Evolutionary conservation across 1,140 invertebrate species (phyloP).

Genomic region (Ruditapes philippinarum): DNA sequence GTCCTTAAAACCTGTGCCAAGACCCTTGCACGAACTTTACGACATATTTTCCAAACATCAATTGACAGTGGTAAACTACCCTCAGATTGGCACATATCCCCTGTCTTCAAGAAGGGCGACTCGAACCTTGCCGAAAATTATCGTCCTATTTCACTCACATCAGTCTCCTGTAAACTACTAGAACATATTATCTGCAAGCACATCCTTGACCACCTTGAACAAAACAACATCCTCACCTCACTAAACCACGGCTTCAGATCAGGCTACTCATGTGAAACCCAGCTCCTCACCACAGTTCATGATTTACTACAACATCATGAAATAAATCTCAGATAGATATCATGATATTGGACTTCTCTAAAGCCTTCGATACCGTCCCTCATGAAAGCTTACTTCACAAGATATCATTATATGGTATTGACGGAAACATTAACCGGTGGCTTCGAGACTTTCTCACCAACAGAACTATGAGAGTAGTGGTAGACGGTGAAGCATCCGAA

Average conservation of each 20-base stretch:
- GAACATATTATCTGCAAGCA: constrained; percentile 65
- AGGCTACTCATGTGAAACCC: constrained; percentile 46
- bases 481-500: background rate
- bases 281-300: constrained; percentile 6
- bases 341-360: background rate
- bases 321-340: background rate
- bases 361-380: background rate
- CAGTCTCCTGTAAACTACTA: constrained; percentile 19
- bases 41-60: constrained; percentile 22
- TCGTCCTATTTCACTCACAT: constrained; percentile 12
- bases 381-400: background rate
- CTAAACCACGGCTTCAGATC: constrained; percentile 44
- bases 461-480: constrained; percentile 8
- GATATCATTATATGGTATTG: background rate
- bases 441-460: background rate
- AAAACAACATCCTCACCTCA: constrained; percentile 21
- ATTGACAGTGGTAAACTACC: constrained; percentile 32
- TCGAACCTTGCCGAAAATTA: constrained; percentile 30
- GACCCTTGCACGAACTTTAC: background rate
- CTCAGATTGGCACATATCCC: constrained; percentile 24
- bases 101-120: constrained; percentile 43
- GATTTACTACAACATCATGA: background rate
- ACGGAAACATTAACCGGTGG: background rate
- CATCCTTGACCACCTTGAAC: constrained; percentile 49
- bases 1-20: constrained; percentile 6